These are phyloP conservation scores for Myotis myotis DNA, from an alignment of 2,797 vertebrate species.

Conservation along the genomic window DNA sequence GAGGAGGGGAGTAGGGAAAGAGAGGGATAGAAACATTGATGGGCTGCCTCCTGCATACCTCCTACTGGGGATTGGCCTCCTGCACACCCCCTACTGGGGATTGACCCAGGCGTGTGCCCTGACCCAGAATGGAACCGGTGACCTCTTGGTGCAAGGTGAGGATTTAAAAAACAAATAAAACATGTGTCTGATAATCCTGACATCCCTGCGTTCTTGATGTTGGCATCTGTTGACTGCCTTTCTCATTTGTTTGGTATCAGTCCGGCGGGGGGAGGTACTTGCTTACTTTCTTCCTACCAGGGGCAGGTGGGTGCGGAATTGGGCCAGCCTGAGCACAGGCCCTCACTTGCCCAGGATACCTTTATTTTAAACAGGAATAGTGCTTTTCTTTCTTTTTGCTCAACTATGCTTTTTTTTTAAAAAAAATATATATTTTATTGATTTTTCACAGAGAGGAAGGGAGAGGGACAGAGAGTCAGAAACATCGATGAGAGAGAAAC, in stretches of 20 bases:
- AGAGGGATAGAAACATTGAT: too few relatives aligned
- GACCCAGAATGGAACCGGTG: too few relatives aligned
- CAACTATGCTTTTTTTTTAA: neutral
- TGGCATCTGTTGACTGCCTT: neutral
- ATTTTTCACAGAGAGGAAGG: too few relatives aligned
- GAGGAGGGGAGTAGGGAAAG: too few relatives aligned
- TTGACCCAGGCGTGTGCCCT: too few relatives aligned
- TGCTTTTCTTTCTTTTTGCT: constrained; percentile 9
- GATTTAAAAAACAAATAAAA: neutral
- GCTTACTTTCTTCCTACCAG: neutral
- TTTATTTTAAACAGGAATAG: neutral
- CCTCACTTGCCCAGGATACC: neutral
- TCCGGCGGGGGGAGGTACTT: neutral
- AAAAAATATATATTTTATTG: too few relatives aligned
- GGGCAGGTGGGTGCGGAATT: neutral
- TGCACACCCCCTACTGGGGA: too few relatives aligned
- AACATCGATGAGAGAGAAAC: too few relatives aligned
- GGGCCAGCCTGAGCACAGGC: neutral
- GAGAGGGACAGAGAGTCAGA: too few relatives aligned
- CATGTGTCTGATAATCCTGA: neutral
- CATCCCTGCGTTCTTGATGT: neutral
- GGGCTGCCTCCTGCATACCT: too few relatives aligned
- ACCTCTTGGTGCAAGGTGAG: too few relatives aligned
- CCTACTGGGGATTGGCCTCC: too few relatives aligned
- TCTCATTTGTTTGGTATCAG: neutral